Evolutionary conservation across 2,888 invertebrate species (phyloP).

Genomic region (Lepidonotus clava): DNA sequence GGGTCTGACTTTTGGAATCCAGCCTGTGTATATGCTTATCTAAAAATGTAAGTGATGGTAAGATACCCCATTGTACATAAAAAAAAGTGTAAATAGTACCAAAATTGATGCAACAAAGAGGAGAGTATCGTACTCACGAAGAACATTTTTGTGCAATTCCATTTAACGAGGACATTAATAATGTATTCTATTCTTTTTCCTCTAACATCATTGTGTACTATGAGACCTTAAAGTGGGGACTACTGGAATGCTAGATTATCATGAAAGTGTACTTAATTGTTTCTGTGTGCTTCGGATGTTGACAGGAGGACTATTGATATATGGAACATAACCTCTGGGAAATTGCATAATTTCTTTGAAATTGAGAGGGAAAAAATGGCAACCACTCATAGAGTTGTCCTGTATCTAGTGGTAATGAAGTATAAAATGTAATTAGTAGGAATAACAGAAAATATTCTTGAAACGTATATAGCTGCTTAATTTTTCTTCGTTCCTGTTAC

Average conservation of each 20-base stretch:
- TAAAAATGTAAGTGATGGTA: background rate
- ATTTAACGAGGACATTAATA: background rate
- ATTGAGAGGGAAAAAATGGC: too few relatives aligned
- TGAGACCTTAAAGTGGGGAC: background rate
- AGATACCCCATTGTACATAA: background rate
- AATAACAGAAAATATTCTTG: too few relatives aligned
- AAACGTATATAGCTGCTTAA: too few relatives aligned
- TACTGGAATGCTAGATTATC: background rate
- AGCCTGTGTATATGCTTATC: slow-evolving; percentile 17
- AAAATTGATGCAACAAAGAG: background rate
- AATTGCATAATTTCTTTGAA: too few relatives aligned
- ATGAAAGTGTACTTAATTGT: slow-evolving; percentile 23
- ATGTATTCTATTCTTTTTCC: background rate
- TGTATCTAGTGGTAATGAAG: too few relatives aligned
- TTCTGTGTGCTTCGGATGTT: background rate
- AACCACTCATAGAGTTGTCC: too few relatives aligned
- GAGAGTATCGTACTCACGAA: background rate
- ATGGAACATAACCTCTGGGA: too few relatives aligned
- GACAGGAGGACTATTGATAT: too few relatives aligned
- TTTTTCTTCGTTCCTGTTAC: too few relatives aligned
- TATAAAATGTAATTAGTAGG: too few relatives aligned
- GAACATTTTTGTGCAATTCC: background rate
- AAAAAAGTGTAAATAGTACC: slow-evolving; percentile 32
- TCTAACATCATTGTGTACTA: background rate
- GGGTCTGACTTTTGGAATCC: background rate